phyloP scores from a whole-genome alignment of 2,888 invertebrate species.

The Ophioninae sp. region DNA sequence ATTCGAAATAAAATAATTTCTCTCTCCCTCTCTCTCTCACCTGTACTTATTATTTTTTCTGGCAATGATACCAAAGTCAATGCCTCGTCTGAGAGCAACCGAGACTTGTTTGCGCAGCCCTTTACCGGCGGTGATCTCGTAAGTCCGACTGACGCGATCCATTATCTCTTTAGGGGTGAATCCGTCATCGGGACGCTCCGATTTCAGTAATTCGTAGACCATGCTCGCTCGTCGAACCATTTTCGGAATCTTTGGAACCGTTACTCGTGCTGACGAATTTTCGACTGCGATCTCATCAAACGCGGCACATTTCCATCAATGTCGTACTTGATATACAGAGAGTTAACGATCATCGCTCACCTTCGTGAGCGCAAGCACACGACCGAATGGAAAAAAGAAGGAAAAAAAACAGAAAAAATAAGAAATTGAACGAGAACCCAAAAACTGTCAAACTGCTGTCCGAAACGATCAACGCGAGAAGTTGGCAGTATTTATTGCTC shows the following conservation, averaged over 20 bases:
- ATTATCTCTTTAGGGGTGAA: slow-evolving; percentile 70
- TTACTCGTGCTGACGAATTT: neutral
- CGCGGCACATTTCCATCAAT: slow-evolving; percentile 29
- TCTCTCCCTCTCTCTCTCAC: slow-evolving; percentile 52
- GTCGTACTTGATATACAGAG: neutral
- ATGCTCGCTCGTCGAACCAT: slow-evolving; percentile 69
- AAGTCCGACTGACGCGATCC: slow-evolving; percentile 67
- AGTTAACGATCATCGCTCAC: slow-evolving; percentile 27
- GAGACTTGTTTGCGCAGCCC: slow-evolving; percentile 68
- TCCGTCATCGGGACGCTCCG: slow-evolving; percentile 66
- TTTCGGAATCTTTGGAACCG: slow-evolving; percentile 28
- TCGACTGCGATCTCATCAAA: slow-evolving; percentile 15
- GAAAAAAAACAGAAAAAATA: slow-evolving; percentile 25
- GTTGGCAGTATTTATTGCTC: slow-evolving; percentile 20
- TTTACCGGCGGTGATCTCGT: slow-evolving; percentile 68
- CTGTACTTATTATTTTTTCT: slow-evolving; percentile 73
- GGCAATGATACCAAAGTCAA: slow-evolving; percentile 74
- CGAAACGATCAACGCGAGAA: slow-evolving; percentile 43
- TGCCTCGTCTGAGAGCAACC: slow-evolving; percentile 72
- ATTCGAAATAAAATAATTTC: neutral
- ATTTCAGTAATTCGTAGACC: slow-evolving; percentile 71
- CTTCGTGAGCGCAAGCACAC: neutral
- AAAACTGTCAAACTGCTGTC: slow-evolving; percentile 46
- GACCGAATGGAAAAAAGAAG: slow-evolving; percentile 10
- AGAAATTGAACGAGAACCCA: slow-evolving; percentile 27